Evolutionary conservation across 2,113 vertebrate genomes (phyloP).

Genomic region (Gavialis gangeticus): DNA sequence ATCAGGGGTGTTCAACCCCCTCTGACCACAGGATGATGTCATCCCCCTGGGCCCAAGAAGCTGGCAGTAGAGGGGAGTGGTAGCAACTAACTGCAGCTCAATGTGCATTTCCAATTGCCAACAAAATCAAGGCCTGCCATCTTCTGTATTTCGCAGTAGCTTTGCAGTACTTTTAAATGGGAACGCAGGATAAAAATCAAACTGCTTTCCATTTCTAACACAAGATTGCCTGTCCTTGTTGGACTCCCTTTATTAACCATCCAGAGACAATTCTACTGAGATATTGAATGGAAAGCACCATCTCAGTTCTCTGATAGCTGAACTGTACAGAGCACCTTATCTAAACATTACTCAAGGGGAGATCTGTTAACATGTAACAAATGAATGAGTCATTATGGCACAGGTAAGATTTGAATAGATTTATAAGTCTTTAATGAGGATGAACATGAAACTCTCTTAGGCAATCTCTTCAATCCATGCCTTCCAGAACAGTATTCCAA

Average conservation of each 20-base stretch:
- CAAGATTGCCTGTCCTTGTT: background rate
- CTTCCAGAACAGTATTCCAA: background rate
- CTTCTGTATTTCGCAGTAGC: rapidly evolving
- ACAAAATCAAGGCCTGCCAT: rapidly evolving
- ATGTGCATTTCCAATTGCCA: background rate
- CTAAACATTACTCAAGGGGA: background rate
- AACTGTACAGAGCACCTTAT: rapidly evolving
- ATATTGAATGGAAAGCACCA: background rate
- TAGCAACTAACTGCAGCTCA: background rate
- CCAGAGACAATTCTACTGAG: background rate
- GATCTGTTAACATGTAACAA: background rate
- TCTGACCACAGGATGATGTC: too few relatives aligned
- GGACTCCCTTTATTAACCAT: background rate
- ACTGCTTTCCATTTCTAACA: background rate
- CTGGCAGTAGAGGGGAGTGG: background rate
- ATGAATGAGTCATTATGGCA: background rate
- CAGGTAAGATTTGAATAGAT: background rate
- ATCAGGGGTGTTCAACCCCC: too few relatives aligned
- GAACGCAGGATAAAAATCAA: background rate
- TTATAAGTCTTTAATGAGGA: background rate
- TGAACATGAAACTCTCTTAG: background rate
- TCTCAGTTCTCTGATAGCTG: rapidly evolving
- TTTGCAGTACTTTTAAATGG: background rate
- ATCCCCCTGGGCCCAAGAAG: too few relatives aligned
- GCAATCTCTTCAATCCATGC: background rate